Evolutionary conservation across 2,797 vertebrate genomes (phyloP).

Genomic region (Crax fasciolata): DNA sequence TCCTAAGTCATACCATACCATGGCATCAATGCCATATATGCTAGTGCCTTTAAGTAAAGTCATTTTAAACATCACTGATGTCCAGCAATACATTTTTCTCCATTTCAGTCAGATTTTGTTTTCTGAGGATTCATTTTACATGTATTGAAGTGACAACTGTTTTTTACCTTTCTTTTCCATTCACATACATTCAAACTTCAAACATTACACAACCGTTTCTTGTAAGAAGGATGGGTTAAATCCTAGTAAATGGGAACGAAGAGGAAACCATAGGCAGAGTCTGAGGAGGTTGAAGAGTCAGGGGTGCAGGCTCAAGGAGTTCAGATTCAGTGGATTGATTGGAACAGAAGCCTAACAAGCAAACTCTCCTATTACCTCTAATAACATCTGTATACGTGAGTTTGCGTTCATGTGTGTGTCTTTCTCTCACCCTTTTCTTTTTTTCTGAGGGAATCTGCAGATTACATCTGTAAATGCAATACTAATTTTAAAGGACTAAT

Average conservation of each 20-base stretch:
- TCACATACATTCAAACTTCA: not conserved
- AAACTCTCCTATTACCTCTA: not conserved
- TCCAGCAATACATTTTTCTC: not conserved
- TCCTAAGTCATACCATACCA: not conserved
- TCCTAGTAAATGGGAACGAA: not conserved
- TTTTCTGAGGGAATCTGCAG: not conserved
- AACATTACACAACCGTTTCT: not conserved
- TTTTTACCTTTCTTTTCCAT: not conserved
- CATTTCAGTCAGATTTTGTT: not conserved
- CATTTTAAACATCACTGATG: not conserved
- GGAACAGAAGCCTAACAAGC: not conserved
- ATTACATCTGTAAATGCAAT: not conserved
- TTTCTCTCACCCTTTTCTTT: not conserved
- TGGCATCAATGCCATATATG: not conserved
- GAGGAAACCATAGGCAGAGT: not conserved
- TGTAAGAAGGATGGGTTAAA: not conserved
- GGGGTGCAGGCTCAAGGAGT: not conserved
- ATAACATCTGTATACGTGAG: not conserved
- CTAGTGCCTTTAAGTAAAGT: not conserved
- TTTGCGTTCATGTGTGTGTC: accelerated
- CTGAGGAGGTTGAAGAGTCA: not conserved
- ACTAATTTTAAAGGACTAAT: not conserved
- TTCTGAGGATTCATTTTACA: not conserved
- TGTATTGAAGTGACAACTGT: not conserved
- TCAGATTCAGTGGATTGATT: not conserved